Percentiles rank a stretch among this genome's conserved stretches.
These are phyloP conservation scores for Falco cherrug DNA, from an alignment of 2,797 vertebrate species.

Conservation along the genomic window DNA sequence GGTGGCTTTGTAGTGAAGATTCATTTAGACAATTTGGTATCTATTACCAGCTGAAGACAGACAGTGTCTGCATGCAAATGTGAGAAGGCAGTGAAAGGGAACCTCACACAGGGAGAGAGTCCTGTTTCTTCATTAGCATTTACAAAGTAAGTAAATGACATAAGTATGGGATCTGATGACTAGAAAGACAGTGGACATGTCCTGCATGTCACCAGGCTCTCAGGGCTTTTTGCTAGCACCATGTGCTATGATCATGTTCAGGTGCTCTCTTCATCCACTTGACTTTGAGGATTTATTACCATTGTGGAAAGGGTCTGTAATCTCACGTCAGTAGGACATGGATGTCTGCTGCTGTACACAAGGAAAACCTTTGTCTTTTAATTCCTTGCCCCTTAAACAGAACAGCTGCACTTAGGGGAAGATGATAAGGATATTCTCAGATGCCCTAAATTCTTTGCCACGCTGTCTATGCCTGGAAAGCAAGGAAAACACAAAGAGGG, in stretches of 20 bases:
- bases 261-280: not conserved
- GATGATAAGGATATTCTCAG: not conserved
- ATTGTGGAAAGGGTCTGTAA: not conserved
- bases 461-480: not conserved
- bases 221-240: not conserved
- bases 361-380: conserved; percentile 39
- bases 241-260: not conserved
- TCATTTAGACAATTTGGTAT: not conserved
- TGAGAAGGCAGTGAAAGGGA: not conserved
- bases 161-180: not conserved
- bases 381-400: not conserved
- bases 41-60: not conserved
- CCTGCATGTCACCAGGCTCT: not conserved
- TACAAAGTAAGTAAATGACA: not conserved
- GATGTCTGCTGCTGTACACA: not conserved
- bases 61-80: not conserved
- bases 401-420: not conserved
- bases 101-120: not conserved
- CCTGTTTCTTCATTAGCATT: conserved; percentile 13
- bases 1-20: not conserved
- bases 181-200: not conserved
- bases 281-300: not conserved
- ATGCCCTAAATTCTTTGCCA: not conserved
- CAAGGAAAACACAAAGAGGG: not conserved
- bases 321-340: not conserved